phyloP scores from a whole-genome alignment of 2,888 invertebrate genomes.

The Monoplex corrugatus region DNA sequence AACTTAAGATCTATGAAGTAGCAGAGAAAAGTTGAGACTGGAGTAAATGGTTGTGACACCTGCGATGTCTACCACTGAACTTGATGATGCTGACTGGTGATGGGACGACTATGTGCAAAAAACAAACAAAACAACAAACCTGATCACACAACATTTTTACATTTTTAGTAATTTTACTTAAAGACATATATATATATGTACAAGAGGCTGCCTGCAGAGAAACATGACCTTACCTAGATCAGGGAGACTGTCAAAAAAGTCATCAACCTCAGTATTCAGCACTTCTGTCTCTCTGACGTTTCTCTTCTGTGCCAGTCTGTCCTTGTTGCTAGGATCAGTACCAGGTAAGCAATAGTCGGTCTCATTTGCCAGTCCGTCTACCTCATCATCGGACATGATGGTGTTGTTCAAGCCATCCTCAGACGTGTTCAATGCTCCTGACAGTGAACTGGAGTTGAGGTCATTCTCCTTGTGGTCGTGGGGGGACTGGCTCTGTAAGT shows the following conservation, averaged over 20 bases:
- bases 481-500: constrained; percentile 31
- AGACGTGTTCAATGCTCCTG: background rate
- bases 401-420: background rate
- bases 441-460: constrained; percentile 4
- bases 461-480: constrained; percentile 24
- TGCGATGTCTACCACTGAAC: too few relatives aligned
- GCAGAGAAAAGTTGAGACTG: too few relatives aligned
- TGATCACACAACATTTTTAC: too few relatives aligned
- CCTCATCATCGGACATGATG: constrained; percentile 34
- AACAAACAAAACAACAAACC: too few relatives aligned
- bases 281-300: constrained; percentile 14
- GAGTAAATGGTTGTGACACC: too few relatives aligned
- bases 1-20: too few relatives aligned
- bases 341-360: background rate
- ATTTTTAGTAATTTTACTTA: background rate
- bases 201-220: background rate
- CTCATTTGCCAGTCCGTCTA: constrained; percentile 28
- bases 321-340: background rate
- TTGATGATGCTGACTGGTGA: too few relatives aligned
- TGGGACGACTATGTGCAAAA: too few relatives aligned
- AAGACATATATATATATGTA: background rate
- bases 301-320: constrained; percentile 51
- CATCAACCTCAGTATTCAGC: constrained; percentile 48
- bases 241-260: constrained; percentile 42
- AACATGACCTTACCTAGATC: constrained; percentile 31